Conservation (phyloP, 2,888 invertebrate species). For the Epicampocera succincta region DNA sequence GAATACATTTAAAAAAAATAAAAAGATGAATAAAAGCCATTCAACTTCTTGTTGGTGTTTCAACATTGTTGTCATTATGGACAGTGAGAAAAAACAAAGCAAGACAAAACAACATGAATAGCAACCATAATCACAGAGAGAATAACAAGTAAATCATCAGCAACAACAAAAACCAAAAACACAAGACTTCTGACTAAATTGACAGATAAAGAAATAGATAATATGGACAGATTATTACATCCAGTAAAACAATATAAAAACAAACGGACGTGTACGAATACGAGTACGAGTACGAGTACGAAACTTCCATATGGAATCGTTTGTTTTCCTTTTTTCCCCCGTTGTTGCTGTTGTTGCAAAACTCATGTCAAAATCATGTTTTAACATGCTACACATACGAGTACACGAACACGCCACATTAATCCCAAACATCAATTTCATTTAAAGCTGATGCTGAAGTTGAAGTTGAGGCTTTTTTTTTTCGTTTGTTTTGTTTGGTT, state of each 20-base stretch:
- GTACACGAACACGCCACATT: conserved; percentile 40
- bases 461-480: conserved; percentile 30
- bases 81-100: conserved; percentile 15
- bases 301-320: conserved; percentile 33
- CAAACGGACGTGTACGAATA: conserved; percentile 8
- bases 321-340: neutral
- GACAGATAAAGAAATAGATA: conserved; percentile 63
- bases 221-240: conserved; percentile 62
- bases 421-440: conserved; percentile 50
- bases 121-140: conserved; percentile 19
- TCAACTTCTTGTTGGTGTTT: conserved; percentile 37
- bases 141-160: neutral
- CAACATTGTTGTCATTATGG: conserved; percentile 7
- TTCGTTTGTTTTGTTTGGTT: neutral
- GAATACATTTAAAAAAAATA: conserved; percentile 20
- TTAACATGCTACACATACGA: conserved; percentile 56
- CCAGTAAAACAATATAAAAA: conserved; percentile 19
- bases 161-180: conserved; percentile 4
- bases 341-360: conserved; percentile 36
- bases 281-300: no score
- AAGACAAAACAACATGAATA: conserved; percentile 1
- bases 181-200: conserved; percentile 50
- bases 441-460: conserved; percentile 53
- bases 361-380: conserved; percentile 64
- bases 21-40: conserved; percentile 46